A percentile compares a stretch with the other conserved stretches of the same genome.
These are phyloP conservation scores for Mallotus villosus DNA, from an alignment of 2,797 vertebrate genomes.

Conservation along the genomic window DNA sequence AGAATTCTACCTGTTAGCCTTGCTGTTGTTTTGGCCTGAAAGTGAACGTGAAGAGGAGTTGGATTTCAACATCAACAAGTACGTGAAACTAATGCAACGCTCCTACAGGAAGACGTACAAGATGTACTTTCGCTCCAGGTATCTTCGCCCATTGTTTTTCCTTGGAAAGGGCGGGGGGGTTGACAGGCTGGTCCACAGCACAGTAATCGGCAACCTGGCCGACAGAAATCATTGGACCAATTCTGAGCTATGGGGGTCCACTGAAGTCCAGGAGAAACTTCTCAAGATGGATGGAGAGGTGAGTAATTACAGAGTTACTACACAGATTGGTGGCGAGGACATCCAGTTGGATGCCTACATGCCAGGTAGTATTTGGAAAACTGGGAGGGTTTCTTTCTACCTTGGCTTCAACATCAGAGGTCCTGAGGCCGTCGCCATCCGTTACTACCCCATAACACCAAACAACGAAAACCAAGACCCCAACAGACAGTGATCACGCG, in stretches of 20 bases:
- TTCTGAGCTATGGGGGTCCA: neutral
- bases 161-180: slow-evolving; percentile 1
- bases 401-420: slow-evolving; percentile 36
- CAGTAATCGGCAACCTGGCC: neutral
- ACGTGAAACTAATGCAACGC: slow-evolving; percentile 1
- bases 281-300: slow-evolving; percentile 20
- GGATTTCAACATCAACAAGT: slow-evolving; percentile 3
- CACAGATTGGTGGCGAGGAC: neutral
- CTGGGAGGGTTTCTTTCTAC: slow-evolving; percentile 29
- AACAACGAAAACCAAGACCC: too few species aligned
- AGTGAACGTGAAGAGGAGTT: neutral
- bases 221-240: neutral
- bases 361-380: neutral
- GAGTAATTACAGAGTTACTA: slow-evolving; percentile 14
- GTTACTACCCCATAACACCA: too few species aligned
- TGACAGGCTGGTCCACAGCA: slow-evolving; percentile 16
- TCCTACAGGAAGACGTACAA: slow-evolving; percentile 14
- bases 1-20: slow-evolving; percentile 20
- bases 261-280: neutral
- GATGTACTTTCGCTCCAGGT: slow-evolving; percentile 22
- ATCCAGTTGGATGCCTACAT: slow-evolving; percentile 25
- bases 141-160: slow-evolving; percentile 34
- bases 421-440: slow-evolving; percentile 20
- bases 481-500: too few species aligned
- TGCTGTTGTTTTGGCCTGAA: slow-evolving; percentile 34